A percentile compares a stretch with the other conserved stretches of the same genome.
Conservation (phyloP, 2,888 invertebrate genomes). For the Psylliodes chrysocephalus region DNA sequence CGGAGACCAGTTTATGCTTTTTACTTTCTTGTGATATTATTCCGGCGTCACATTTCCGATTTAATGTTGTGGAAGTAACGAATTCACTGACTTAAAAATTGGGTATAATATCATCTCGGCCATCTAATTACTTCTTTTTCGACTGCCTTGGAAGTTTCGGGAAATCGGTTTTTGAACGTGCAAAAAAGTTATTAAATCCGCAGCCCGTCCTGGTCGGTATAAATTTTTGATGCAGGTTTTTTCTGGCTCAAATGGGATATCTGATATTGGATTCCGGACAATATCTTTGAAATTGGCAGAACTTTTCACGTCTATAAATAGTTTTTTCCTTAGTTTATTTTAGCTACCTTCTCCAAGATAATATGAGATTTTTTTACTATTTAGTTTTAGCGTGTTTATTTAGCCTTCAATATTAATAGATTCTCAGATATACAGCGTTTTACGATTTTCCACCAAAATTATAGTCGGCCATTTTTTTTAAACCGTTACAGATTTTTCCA, state of each 20-base stretch:
- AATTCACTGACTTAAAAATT: constrained; percentile 1
- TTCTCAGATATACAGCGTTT: no score
- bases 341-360: no score
- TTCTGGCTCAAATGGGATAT: not conserved
- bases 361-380: no score
- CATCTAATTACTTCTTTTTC: constrained; percentile 3
- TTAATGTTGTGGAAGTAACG: constrained; percentile 4
- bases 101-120: not conserved
- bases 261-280: not conserved
- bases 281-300: not conserved
- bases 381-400: no score
- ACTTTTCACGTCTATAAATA: no score
- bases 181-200: constrained; percentile 9
- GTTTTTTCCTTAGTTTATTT: no score
- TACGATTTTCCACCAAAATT: no score
- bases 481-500: no score
- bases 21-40: not conserved
- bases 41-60: not conserved
- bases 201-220: not conserved
- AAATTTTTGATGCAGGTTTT: not conserved
- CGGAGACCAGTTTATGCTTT: not conserved
- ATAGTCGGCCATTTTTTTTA: no score
- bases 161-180: constrained; percentile 1
- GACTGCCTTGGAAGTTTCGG: not conserved
- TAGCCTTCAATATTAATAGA: no score